Percentiles rank a stretch among this genome's conserved stretches.
Evolutionary conservation across 2,797 vertebrate species (phyloP).

Genomic region (Megalops cyprinoides): DNA sequence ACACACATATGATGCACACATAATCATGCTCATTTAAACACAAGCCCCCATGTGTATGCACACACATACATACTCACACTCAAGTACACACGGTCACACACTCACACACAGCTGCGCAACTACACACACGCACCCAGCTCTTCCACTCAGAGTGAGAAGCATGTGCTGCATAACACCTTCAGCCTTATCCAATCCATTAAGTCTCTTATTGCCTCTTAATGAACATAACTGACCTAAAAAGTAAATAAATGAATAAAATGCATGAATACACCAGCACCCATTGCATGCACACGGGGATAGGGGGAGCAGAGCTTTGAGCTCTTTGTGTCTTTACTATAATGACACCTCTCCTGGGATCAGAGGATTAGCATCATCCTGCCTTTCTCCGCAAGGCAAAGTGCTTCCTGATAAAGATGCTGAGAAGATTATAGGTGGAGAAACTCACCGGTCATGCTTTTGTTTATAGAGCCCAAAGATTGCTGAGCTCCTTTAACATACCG

Average conservation of each 20-base stretch:
- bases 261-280: neutral
- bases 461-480: neutral
- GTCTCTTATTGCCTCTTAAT: neutral
- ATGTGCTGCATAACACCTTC: neutral
- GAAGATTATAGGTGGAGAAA: neutral
- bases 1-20: too few relatives aligned
- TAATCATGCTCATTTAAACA: too few relatives aligned
- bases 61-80: too few relatives aligned
- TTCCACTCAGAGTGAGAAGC: neutral
- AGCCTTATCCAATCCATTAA: neutral
- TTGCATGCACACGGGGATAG: neutral
- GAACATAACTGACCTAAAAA: slow-evolving; percentile 3
- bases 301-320: neutral
- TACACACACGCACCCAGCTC: too few relatives aligned
- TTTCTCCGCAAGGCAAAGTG: neutral
- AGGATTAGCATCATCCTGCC: neutral
- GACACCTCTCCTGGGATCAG: neutral
- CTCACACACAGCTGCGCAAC: too few relatives aligned
- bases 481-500: too few relatives aligned
- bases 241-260: too few relatives aligned
- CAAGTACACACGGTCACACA: too few relatives aligned
- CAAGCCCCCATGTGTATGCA: too few relatives aligned
- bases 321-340: neutral
- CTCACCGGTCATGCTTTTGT: neutral
- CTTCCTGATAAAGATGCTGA: neutral